Base-by-base conservation (phyloP, 2,888 invertebrate genomes). In the Acleris literana region DNA sequence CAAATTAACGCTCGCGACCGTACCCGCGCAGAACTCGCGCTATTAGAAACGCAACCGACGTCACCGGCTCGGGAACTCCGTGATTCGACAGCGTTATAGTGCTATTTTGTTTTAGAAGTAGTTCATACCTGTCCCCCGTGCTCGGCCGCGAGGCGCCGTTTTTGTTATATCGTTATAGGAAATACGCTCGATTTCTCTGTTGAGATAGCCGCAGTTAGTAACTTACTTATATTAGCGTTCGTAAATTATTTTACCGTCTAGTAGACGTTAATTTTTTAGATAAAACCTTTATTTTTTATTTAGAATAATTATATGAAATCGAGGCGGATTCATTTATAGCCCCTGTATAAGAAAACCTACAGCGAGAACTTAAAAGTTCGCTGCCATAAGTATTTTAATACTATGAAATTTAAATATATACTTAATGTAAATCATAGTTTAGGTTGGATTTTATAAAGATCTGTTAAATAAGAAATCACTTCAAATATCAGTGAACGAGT, bases 61-160 rank as follows among this genome's bases (percentile, higher is more conserved):
- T 43, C 60, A 57, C 11, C 56, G 66, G 66, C 62, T 61, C 44
- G 22, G 65, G 56, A 5, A 39, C 44, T 60, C 58, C 61, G 58
- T 60, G 56, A 51, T 64, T 39, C 25, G 64, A 61, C 64, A 64
- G 58, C 33, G 55, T 66, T 73, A 73, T 59, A 64, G 67, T 71
- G 71, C 73, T 74, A 76, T 78, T 79, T 79, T 79, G 74, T 79
- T 78, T 76, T 76, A 77, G 73, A 78, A 77, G 74, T 78, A 76
- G 74, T 75, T 71, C 65, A 49, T 68, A 63, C 63, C 64, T 68
- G 70, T 63, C 63, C 63, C 63, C 63, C 18, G 9, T 52, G n/a
- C 13, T 52, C 44, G n/a, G 62, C 66, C 52, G 66, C 39, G 48
- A 33, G 49, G 33, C 49, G 62, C 18, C 44, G 57, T 52, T 61